Base-by-base conservation (phyloP, 2,797 vertebrate genomes). In the Mormyrus hasselquistii region DNA sequence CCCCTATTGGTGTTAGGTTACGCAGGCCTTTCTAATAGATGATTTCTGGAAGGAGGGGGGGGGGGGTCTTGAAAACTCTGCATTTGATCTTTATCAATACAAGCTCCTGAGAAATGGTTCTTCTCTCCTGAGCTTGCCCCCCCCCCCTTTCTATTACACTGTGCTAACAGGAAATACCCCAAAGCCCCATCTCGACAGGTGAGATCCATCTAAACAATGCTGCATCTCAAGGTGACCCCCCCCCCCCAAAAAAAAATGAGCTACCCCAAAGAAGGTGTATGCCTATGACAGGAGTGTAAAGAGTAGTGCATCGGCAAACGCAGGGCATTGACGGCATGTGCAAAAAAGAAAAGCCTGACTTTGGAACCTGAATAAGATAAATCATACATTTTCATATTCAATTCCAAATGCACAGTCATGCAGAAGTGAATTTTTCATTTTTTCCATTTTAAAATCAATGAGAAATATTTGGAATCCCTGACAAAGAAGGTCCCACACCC, bases 1-100 rank as follows among this genome's bases (percentile, higher is more conserved):
- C 95, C 95, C 93, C 84, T 88, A 91, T 92, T 92, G 95, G 96
- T 95, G 95, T 96, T 93, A 41, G 92, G 94, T 96, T 96, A 95
- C 96, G 19, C 55, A 14, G 90, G 87, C 89, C 91, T 49, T 93
- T 94, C 95, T 95, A 94, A 95, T 95, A 96, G 95, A 94, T 94
- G 92, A 95, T 94, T 94, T 95, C 93, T 93, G 93, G n/a, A 19
- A 7, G 84, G 53, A 22, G 86, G 49, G n/a, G 47, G 7, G 88
- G 89, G 88, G 84, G 25, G 25, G 25, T 92, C 92, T 90, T 83
- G 82, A 53, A 90, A 90, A 84, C 87, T 91, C 91, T 90, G 88
- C n/a, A 91, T 88, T 88, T 88, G 93, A 95, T 95, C 93, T 90
- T 94, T 93, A 94, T 95, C 95, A 91, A 87, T 34, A 4, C 0